Evolutionary conservation across 2,888 invertebrate species (phyloP), one percentile per base, ranked within the genome.

Genomic region (Sepiola atlantica): DNA sequence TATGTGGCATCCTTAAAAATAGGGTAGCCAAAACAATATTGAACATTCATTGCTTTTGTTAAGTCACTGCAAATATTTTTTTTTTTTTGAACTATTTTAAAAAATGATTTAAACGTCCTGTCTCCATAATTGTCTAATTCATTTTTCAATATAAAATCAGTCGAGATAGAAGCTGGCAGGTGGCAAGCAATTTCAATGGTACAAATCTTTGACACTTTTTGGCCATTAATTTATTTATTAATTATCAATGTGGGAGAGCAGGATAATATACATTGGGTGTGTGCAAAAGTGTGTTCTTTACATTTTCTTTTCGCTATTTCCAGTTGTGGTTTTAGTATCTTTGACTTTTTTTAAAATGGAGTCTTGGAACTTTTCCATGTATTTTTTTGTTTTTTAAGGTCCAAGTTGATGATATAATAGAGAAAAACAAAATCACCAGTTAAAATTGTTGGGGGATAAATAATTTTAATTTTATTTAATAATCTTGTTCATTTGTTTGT

Each of bases 401-500:
- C 28, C 12, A 77, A 77, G 77, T 77, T 77, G n/a, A 77, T 77
- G 18, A n/a, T 77, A n/a, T 16, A 16, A n/a, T 14, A n/a, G 24
- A 57, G n/a, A 61, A 24, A 61, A 14, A n/a, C 28, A 28, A 77
- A 12, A 16, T 14, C n/a, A n/a, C 14, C n/a, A 77, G 16, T 16
- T 32, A 77, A 77, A 77, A 16, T 77, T 77, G 77, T 77, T 77
- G 77, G 77, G 77, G 77, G 16, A n/a, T 77, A 14, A n/a, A 16
- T 77, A 12, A 12, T 77, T 77, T 77, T 77, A 14, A 28, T 21
- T 77, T 77, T 28, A 10, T 61, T 61, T 21, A 61, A 20, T 57
- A 24, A 77, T n/a, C n/a, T 77, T 77, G 77, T 77, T 77, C n/a
- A n/a, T 77, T 77, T 77, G n/a, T 77, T 57, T 77, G n/a, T n/a